Evolutionary conservation across 2,888 invertebrate species (phyloP).

Genomic region (Diplazon laetatorius): DNA sequence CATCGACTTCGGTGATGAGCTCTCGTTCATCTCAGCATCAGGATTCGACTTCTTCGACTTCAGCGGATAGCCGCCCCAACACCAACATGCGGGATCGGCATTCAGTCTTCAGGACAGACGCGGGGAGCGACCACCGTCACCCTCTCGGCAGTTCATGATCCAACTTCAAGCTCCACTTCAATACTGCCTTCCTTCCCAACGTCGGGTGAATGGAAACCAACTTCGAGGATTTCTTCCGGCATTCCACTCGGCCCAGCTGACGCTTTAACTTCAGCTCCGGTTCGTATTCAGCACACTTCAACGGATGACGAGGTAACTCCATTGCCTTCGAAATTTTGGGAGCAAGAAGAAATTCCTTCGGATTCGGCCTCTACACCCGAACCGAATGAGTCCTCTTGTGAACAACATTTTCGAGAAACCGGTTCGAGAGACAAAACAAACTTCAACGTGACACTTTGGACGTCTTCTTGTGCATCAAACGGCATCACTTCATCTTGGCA

Average conservation of each 20-base stretch:
- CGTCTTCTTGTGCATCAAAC: too few relatives aligned
- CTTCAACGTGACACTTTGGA: too few relatives aligned
- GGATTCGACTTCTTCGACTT: conserved; percentile 1
- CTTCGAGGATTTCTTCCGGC: too few relatives aligned
- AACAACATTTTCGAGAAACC: conserved; percentile 13
- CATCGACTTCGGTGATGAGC: too few relatives aligned
- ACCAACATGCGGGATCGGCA: neutral
- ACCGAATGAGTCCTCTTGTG: conserved; percentile 14
- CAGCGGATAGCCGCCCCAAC: conserved; percentile 2
- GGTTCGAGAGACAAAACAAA: neutral
- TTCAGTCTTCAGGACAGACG: neutral
- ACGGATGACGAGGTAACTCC: neutral
- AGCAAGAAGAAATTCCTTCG: conserved; percentile 25
- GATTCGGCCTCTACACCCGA: conserved; percentile 21
- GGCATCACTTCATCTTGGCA: too few relatives aligned
- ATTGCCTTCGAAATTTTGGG: conserved; percentile 5
- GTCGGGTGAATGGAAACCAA: too few relatives aligned
- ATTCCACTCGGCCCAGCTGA: neutral
- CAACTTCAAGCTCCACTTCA: neutral
- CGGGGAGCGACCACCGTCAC: conserved; percentile 18
- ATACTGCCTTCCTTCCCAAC: too few relatives aligned
- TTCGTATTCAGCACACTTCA: neutral
- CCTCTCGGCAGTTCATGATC: neutral
- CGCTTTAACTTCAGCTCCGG: too few relatives aligned
- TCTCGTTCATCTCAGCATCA: neutral